Percentiles rank a stretch among this genome's conserved stretches.
phyloP scores from a whole-genome alignment of 2,888 invertebrate species.

The Phengaris alcon region DNA sequence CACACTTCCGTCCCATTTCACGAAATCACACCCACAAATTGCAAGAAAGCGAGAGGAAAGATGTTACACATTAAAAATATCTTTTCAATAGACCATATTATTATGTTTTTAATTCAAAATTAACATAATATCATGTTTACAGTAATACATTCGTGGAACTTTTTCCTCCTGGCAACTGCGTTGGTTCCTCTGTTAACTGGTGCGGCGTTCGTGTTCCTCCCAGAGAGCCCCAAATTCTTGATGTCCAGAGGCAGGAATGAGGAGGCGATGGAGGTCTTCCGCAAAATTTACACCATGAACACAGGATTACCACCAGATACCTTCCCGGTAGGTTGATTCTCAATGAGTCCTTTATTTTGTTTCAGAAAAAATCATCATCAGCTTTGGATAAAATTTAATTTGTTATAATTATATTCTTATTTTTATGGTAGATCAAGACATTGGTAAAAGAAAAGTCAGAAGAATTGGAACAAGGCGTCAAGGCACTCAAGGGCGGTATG shows the following conservation, averaged over 20 bases:
- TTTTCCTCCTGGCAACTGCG: constrained; percentile 79
- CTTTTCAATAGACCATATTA: too few species aligned
- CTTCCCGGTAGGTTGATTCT: constrained; percentile 81
- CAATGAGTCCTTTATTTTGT: not conserved
- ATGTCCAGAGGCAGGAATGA: constrained; percentile 83
- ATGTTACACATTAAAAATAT: too few species aligned
- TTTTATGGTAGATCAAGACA: constrained; percentile 57
- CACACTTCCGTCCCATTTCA: too few species aligned
- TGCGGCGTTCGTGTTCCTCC: constrained; percentile 79
- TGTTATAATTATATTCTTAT: not conserved
- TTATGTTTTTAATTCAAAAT: too few species aligned
- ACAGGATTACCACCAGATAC: constrained; percentile 79
- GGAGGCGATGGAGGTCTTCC: constrained; percentile 82
- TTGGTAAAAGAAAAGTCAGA: constrained; percentile 63
- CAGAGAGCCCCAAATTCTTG: constrained; percentile 89
- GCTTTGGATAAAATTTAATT: too few species aligned
- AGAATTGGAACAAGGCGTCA: constrained; percentile 59
- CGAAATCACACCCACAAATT: too few species aligned
- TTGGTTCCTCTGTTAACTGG: constrained; percentile 84
- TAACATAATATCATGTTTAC: constrained; percentile 35
- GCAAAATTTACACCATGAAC: constrained; percentile 82
- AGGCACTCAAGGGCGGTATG: constrained; percentile 79
- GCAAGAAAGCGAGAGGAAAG: too few species aligned
- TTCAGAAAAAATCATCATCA: too few species aligned
- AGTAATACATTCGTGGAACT: constrained; percentile 82